Percentiles rank a stretch among this genome's conserved stretches.
phyloP scores from a whole-genome alignment of 2,113 vertebrate species.

The Ariopsis seemanni region DNA sequence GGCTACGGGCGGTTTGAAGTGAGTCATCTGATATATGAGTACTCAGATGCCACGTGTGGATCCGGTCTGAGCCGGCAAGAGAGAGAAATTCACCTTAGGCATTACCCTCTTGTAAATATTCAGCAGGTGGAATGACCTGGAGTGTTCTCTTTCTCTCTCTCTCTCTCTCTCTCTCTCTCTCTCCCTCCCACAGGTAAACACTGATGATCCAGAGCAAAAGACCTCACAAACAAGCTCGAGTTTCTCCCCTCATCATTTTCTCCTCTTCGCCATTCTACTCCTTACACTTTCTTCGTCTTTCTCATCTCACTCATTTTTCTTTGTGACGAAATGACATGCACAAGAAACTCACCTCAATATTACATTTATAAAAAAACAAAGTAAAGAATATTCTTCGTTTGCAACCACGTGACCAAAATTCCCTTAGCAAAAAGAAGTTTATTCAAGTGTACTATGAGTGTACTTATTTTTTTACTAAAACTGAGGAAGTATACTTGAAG shows the following conservation, averaged over 20 bases:
- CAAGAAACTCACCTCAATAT: background rate
- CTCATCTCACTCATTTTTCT: background rate
- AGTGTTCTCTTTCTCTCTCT: background rate
- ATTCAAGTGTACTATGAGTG: too few relatives aligned
- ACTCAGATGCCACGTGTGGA: conserved; percentile 51
- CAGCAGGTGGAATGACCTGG: background rate
- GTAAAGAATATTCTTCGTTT: background rate
- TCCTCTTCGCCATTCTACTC: background rate
- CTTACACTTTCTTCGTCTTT: background rate
- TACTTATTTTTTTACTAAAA: too few relatives aligned
- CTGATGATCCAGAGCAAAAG: background rate
- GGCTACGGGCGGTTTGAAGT: conserved; percentile 60
- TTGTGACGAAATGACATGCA: background rate
- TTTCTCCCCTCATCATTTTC: background rate
- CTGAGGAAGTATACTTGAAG: too few relatives aligned
- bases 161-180: background rate
- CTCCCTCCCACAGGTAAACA: conserved; percentile 47
- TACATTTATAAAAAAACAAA: background rate
- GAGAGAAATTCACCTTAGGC: conserved; percentile 27
- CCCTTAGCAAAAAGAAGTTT: too few relatives aligned
- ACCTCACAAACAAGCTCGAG: background rate
- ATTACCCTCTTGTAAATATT: conserved; percentile 21
- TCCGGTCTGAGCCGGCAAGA: conserved; percentile 28
- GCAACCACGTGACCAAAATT: too few relatives aligned
- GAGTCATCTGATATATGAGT: conserved; percentile 59